Evolutionary conservation across 2,888 invertebrate species (phyloP).

Genomic region (Malthinus seriepunctatus): DNA sequence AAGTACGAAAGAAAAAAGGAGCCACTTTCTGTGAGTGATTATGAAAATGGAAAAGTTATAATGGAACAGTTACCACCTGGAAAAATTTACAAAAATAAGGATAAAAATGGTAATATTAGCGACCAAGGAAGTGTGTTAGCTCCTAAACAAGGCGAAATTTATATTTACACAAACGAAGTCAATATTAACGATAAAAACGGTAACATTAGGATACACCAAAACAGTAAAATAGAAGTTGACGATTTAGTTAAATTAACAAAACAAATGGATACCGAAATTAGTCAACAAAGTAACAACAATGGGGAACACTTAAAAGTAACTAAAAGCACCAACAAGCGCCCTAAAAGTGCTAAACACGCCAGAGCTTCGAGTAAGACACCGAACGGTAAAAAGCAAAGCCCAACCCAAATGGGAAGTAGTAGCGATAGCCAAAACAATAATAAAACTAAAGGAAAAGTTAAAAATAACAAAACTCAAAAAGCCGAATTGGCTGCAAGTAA

Average conservation of each 20-base stretch:
- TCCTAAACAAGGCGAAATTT: conserved; percentile 19
- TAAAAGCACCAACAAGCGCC: conserved; percentile 31
- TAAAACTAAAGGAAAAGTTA: background rate
- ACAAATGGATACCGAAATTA: background rate
- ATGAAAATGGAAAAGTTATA: conserved; percentile 37
- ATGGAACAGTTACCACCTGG: conserved; percentile 7
- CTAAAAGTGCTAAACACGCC: conserved; percentile 41
- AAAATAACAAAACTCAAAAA: background rate
- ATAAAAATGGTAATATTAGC: background rate
- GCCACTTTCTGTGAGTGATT: conserved; percentile 43
- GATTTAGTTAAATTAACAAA: conserved; percentile 1
- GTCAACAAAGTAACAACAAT: background rate
- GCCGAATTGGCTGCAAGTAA: background rate
- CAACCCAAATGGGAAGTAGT: background rate
- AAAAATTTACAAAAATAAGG: conserved; percentile 17
- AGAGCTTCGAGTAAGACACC: conserved; percentile 3
- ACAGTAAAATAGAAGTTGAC: conserved; percentile 35
- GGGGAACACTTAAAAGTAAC: background rate
- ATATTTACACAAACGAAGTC: conserved; percentile 35
- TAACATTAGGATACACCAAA: conserved; percentile 44
- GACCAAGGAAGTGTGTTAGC: conserved; percentile 1
- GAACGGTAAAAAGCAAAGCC: background rate
- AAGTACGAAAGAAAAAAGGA: conserved; percentile 49
- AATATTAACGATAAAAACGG: conserved; percentile 35
- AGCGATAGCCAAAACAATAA: background rate